Evolutionary conservation across 2,888 invertebrate genomes (phyloP), one percentile per base, ranked within the genome.

Genomic region (Adineta ricciae): DNA sequence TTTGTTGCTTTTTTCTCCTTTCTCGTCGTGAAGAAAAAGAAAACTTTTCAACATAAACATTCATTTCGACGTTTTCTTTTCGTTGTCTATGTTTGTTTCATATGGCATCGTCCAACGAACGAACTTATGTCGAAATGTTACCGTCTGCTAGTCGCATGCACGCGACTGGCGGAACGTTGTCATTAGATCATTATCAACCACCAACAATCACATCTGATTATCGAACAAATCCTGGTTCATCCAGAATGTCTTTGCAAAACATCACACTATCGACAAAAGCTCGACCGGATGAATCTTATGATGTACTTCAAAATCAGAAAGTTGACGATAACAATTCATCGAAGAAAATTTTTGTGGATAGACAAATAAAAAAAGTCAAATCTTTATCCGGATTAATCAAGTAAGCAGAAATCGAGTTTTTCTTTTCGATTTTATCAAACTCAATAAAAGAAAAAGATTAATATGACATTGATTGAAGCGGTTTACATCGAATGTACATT

Each of bases 361-460:
- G 73, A 78, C 73, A 78, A 41, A 78, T 78, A 24, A 41, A 78
- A 78, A 78, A 78, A 78, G 38, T n/a, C 4, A 36, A 78, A 78
- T 78, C 36, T 21, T 41, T 78, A 78, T 27, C 73, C 0, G 36
- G 36, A 24, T 78, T 78, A 41, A 36, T 78, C 27, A 78, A 78
- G 73, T 36, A 78, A 78, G 73, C 8, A 41, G 24, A 41, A 38
- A 64, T 27, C 7, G 24, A 27, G 2, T 64, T 27, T n/a, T 64
- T 64, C 46, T 46, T 46, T 11, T 8, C 5, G 46, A 46, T 46
- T 46, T 46, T 46, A 46, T n/a, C n/a, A n/a, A n/a, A n/a, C 8
- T 46, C 11, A 11, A 8, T 11, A 46, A 8, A 46, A 46, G 5
- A 46, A 46, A 5, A 46, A 46, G 46, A 46, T 46, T 46, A 5